phyloP scores from a whole-genome alignment of 2,797 vertebrate species.

The Liparis tanakae region DNA sequence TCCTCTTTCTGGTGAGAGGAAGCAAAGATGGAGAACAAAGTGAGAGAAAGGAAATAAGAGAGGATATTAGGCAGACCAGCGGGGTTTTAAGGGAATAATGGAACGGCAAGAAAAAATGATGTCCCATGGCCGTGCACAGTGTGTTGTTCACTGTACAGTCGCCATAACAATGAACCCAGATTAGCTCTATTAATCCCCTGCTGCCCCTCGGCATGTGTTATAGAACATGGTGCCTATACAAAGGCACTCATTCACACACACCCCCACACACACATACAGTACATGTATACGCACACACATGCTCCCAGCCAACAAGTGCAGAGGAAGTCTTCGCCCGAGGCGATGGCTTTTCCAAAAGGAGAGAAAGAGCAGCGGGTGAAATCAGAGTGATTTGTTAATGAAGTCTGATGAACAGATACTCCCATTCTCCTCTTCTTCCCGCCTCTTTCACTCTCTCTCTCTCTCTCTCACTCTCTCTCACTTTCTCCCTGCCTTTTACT shows the following conservation, averaged over 20 bases:
- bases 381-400: slow-evolving; percentile 49
- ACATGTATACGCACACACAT: slow-evolving; percentile 6
- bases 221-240: slow-evolving; percentile 57
- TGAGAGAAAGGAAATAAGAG: neutral
- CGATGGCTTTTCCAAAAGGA: slow-evolving; percentile 25
- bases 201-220: slow-evolving; percentile 48
- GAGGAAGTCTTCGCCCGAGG: slow-evolving; percentile 52
- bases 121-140: slow-evolving; percentile 13
- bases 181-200: slow-evolving; percentile 51
- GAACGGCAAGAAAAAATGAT: slow-evolving; percentile 7
- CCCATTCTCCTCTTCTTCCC: slow-evolving; percentile 34
- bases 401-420: slow-evolving; percentile 66
- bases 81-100: slow-evolving; percentile 5
- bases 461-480: slow-evolving; percentile 28
- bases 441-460: slow-evolving; percentile 25
- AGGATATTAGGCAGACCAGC: neutral
- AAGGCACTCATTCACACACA: slow-evolving; percentile 61
- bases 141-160: slow-evolving; percentile 30
- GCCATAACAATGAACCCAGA: slow-evolving; percentile 51
- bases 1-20: neutral
- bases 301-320: slow-evolving; percentile 41
- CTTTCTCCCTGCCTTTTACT: slow-evolving; percentile 30
- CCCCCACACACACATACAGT: slow-evolving; percentile 12
- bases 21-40: neutral
- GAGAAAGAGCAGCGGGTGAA: slow-evolving; percentile 35